Conservation (phyloP, 2,888 invertebrate species). For the Drepanosiphum platanoidis region DNA sequence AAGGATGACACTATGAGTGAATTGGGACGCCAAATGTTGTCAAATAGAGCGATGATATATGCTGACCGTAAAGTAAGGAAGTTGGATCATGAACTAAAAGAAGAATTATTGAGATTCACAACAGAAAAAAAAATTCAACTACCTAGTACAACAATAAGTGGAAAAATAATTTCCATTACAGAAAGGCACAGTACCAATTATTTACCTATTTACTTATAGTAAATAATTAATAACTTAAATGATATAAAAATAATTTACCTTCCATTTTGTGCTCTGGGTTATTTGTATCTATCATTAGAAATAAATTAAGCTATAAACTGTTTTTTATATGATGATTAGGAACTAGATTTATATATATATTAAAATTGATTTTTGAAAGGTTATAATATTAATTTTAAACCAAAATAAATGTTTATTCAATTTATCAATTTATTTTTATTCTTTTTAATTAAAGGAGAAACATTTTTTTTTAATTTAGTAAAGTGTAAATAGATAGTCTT, state of each 20-base stretch:
- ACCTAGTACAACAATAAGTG: slow-evolving; percentile 65
- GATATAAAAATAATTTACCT: no score
- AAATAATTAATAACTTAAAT: background rate
- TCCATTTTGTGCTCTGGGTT: background rate
- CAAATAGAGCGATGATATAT: slow-evolving; percentile 68
- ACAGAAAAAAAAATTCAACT: slow-evolving; percentile 67
- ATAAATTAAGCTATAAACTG: background rate
- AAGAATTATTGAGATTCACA: slow-evolving; percentile 65
- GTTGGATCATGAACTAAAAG: slow-evolving; percentile 65
- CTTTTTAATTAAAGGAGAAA: no score
- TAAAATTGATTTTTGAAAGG: no score
- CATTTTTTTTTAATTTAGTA: no score
- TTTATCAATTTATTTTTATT: no score
- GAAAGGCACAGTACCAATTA: slow-evolving; percentile 53
- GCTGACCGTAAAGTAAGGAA: slow-evolving; percentile 67
- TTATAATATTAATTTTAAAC: no score
- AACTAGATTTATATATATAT: background rate
- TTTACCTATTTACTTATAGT: background rate
- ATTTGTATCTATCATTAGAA: background rate
- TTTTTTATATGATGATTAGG: background rate
- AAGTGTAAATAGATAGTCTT: no score
- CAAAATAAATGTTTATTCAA: no score
- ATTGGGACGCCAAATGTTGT: slow-evolving; percentile 67
- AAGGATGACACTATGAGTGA: slow-evolving; percentile 64
- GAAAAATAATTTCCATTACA: slow-evolving; percentile 63